These are phyloP conservation scores for Thymallus thymallus DNA, from an alignment of 2,113 vertebrate genomes.

Conservation along the genomic window DNA sequence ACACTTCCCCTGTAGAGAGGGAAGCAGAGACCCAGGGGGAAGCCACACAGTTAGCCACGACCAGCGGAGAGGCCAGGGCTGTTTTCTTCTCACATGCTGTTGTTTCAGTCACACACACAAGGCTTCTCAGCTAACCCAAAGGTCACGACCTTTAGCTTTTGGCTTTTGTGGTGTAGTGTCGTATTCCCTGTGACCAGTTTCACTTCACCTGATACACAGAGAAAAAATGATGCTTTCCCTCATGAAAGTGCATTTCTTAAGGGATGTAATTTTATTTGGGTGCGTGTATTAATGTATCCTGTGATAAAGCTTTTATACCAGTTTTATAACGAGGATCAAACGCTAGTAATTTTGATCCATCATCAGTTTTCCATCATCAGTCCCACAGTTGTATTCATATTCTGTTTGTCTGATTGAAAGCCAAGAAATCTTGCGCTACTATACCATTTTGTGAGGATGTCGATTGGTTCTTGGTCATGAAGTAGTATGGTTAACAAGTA, in stretches of 20 bases:
- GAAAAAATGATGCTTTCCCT: too few relatives aligned
- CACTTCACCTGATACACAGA: conserved; percentile 62
- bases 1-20: conserved; percentile 75
- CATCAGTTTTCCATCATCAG: not conserved
- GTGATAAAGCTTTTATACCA: not conserved
- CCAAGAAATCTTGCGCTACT: too few relatives aligned
- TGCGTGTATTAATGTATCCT: not conserved
- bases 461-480: too few relatives aligned
- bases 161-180: conserved; percentile 42
- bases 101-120: conserved; percentile 49
- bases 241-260: not conserved
- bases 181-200: conserved; percentile 63
- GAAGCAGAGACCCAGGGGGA: conserved; percentile 70
- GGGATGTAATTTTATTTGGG: too few relatives aligned
- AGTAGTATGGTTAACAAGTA: not conserved
- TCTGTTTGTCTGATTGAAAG: too few relatives aligned
- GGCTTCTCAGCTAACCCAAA: conserved; percentile 61
- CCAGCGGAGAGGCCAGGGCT: conserved; percentile 45
- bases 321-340: not conserved
- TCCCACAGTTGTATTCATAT: too few relatives aligned
- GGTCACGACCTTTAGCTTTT: conserved; percentile 62
- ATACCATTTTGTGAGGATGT: too few relatives aligned
- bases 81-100: conserved; percentile 43
- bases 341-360: not conserved
- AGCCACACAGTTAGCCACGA: conserved; percentile 63